Conservation (phyloP, 2,888 invertebrate genomes). For the Achlya flavicornis region DNA sequence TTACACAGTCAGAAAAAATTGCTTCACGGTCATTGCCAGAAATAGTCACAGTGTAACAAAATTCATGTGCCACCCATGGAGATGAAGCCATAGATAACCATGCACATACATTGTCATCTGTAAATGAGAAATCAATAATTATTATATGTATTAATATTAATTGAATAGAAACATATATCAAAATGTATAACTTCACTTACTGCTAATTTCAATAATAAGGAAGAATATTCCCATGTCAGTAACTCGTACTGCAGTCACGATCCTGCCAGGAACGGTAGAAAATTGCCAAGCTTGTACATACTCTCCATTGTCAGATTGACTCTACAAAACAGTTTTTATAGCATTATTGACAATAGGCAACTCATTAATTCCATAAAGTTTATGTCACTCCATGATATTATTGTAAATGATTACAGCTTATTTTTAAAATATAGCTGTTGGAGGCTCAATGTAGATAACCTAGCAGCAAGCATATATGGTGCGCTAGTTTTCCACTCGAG, state of each 20-base stretch:
- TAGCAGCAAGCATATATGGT: no score
- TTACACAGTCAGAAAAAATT: slow-evolving; percentile 76
- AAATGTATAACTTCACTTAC: slow-evolving; percentile 49
- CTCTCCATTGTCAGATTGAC: slow-evolving; percentile 72
- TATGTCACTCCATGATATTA: no score
- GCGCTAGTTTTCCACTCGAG: no score
- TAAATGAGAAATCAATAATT: slow-evolving; percentile 28
- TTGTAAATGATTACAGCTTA: no score
- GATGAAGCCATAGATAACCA: slow-evolving; percentile 77
- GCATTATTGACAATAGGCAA: background rate
- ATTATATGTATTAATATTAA: background rate
- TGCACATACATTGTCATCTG: slow-evolving; percentile 62
- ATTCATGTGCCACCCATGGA: slow-evolving; percentile 70
- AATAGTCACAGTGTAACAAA: slow-evolving; percentile 71
- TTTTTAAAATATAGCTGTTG: no score
- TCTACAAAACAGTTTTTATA: slow-evolving; percentile 46
- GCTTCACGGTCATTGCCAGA: slow-evolving; percentile 79
- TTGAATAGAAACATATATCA: background rate
- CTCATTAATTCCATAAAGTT: no score
- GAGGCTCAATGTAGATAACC: no score
- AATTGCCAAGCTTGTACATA: slow-evolving; percentile 79
- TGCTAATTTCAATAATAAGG: slow-evolving; percentile 69
- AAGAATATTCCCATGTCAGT: slow-evolving; percentile 79
- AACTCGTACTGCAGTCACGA: slow-evolving; percentile 73
- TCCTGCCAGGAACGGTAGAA: slow-evolving; percentile 66